phyloP scores from a whole-genome alignment of 2,888 invertebrate genomes.

The Lycophotia porphyrea region DNA sequence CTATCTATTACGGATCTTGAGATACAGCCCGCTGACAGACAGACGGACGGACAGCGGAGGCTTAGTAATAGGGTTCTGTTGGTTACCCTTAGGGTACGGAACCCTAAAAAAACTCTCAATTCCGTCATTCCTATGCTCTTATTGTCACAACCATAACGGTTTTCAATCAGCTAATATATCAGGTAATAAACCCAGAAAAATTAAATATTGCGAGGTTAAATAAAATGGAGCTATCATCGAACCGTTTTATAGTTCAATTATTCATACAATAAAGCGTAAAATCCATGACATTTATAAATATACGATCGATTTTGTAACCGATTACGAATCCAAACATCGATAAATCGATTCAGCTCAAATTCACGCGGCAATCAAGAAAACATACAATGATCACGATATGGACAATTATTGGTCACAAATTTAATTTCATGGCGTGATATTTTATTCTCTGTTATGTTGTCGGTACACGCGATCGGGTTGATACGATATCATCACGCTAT shows the following conservation, averaged over 20 bases:
- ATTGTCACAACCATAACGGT: slow-evolving; percentile 48
- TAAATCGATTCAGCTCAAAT: slow-evolving; percentile 72
- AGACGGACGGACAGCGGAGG: too few species aligned
- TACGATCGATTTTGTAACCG: slow-evolving; percentile 78
- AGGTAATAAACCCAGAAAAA: slow-evolving; percentile 32
- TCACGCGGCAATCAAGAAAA: slow-evolving; percentile 75
- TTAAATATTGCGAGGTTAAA: slow-evolving; percentile 56
- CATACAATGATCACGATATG: slow-evolving; percentile 73
- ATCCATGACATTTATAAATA: slow-evolving; percentile 83
- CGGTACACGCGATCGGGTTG: slow-evolving; percentile 78
- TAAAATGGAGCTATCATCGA: slow-evolving; percentile 65
- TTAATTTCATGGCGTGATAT: slow-evolving; percentile 74
- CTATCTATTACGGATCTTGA: too few species aligned
- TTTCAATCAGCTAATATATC: slow-evolving; percentile 33
- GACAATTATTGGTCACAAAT: slow-evolving; percentile 73
- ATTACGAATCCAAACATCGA: slow-evolving; percentile 76
- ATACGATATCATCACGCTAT: slow-evolving; percentile 75
- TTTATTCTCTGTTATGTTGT: slow-evolving; percentile 72
- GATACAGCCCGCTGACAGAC: too few species aligned
- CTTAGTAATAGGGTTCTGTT: too few species aligned
- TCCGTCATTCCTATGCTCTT: slow-evolving; percentile 26
- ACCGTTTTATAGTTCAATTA: slow-evolving; percentile 72
- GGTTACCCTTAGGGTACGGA: too few species aligned
- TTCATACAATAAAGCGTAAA: slow-evolving; percentile 75
- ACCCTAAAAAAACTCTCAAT: neutral